These are phyloP conservation scores for Rallus limicola DNA, from an alignment of 2,113 vertebrate genomes.

Conservation along the genomic window DNA sequence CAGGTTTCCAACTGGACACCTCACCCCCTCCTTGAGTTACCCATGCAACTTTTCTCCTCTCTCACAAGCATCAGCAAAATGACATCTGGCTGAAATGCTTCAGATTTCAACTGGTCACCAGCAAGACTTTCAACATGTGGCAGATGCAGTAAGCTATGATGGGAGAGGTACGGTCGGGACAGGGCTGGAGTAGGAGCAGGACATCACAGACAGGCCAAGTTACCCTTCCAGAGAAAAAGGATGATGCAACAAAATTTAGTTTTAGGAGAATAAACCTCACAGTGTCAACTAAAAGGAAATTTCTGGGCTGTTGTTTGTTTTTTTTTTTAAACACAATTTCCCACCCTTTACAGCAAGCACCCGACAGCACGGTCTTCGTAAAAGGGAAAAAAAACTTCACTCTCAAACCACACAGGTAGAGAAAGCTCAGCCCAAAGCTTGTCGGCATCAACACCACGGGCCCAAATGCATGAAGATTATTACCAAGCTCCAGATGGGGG, in stretches of 20 bases:
- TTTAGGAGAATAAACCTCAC: not conserved
- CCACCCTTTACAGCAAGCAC: not conserved
- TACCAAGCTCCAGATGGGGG: not conserved
- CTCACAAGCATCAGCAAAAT: not conserved
- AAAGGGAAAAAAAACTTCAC: not conserved
- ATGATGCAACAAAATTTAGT: too few species aligned
- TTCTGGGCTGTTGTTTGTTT: not conserved
- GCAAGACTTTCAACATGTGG: rapidly evolving
- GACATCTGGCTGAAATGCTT: not conserved
- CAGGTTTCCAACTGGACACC: not conserved
- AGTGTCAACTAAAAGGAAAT: not conserved
- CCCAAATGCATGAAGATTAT: not conserved
- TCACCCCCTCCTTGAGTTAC: not conserved
- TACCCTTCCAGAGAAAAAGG: not conserved
- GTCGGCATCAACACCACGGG: not conserved
- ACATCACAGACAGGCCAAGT: not conserved
- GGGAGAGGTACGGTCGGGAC: not conserved
- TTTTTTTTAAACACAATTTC: rapidly evolving
- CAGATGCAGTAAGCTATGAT: too few species aligned
- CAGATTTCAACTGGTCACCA: not conserved
- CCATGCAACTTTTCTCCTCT: not conserved
- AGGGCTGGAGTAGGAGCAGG: not conserved
- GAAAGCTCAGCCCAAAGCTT: not conserved
- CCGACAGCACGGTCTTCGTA: rapidly evolving
- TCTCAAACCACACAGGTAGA: rapidly evolving